phyloP scores from a whole-genome alignment of 2,113 vertebrate genomes.

The Chroicocephalus ridibundus region DNA sequence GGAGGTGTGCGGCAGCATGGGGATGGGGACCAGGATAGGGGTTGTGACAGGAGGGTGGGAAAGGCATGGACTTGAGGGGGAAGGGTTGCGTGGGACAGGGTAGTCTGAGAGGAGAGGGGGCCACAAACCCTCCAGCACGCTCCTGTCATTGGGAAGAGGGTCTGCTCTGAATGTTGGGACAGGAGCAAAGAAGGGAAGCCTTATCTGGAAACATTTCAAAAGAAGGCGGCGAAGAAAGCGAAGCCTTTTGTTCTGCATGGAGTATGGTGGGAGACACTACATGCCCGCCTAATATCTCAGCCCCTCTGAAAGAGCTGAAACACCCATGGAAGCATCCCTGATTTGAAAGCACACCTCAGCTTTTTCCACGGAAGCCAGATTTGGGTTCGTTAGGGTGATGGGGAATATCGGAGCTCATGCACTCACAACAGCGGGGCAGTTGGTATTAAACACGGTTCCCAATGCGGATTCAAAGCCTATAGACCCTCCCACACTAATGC shows the following conservation, averaged over 20 bases:
- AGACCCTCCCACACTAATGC: not conserved
- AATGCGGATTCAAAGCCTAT: not conserved
- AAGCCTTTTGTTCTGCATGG: not conserved
- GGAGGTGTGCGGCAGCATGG: not conserved
- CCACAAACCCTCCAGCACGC: not conserved
- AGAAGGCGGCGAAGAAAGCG: not conserved
- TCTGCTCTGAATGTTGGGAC: not conserved
- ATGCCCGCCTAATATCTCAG: not conserved
- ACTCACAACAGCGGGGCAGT: not conserved
- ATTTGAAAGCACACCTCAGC: not conserved
- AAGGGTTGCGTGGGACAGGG: not conserved
- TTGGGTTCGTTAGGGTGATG: not conserved
- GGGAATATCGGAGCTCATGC: not conserved
- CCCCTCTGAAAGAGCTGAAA: not conserved
- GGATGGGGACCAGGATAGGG: not conserved
- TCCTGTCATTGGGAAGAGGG: not conserved
- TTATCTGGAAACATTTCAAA: not conserved
- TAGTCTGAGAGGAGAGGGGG: not conserved
- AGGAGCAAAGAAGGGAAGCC: not conserved
- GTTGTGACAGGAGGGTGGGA: not conserved
- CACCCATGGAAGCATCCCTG: not conserved
- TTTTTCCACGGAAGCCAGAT: not conserved
- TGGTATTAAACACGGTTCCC: not conserved
- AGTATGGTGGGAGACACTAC: not conserved
- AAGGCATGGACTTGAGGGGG: not conserved